Conservation (phyloP, 2,113 vertebrate species). For the Lycocorax pyrrhopterus region DNA sequence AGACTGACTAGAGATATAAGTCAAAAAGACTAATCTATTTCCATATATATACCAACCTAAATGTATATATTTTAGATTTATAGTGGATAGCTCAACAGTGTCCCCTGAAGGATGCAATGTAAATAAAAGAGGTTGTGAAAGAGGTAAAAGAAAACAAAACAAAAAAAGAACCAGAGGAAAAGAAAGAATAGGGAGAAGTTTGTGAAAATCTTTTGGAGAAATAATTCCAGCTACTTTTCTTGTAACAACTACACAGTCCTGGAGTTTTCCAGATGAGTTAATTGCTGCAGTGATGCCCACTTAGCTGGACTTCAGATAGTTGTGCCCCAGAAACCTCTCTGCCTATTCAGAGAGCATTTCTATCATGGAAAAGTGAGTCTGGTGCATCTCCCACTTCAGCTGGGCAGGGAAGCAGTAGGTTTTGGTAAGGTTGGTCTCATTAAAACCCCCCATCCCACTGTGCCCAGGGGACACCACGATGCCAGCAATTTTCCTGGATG, state of each 20-base stretch:
- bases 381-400: not conserved
- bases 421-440: not conserved
- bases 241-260: not conserved
- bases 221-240: not conserved
- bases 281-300: not conserved
- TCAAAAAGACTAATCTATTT: not conserved
- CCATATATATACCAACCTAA: not conserved
- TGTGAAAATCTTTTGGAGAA: not conserved
- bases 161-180: not conserved
- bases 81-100: conserved; percentile 35
- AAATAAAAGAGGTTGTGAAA: conserved; percentile 3
- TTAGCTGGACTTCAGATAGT: not conserved
- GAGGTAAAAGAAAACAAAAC: not conserved
- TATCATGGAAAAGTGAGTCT: not conserved
- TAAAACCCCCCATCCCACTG: not conserved
- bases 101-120: conserved; percentile 31
- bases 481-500: not conserved
- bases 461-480: no score
- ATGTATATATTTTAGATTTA: not conserved
- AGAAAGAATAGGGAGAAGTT: not conserved
- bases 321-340: not conserved
- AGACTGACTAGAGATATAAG: not conserved
- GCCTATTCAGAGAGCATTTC: not conserved
- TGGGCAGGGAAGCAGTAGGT: not conserved
- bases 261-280: not conserved